Evolutionary conservation across 1,140 invertebrate species (phyloP).

Genomic region (Euura lappo): DNA sequence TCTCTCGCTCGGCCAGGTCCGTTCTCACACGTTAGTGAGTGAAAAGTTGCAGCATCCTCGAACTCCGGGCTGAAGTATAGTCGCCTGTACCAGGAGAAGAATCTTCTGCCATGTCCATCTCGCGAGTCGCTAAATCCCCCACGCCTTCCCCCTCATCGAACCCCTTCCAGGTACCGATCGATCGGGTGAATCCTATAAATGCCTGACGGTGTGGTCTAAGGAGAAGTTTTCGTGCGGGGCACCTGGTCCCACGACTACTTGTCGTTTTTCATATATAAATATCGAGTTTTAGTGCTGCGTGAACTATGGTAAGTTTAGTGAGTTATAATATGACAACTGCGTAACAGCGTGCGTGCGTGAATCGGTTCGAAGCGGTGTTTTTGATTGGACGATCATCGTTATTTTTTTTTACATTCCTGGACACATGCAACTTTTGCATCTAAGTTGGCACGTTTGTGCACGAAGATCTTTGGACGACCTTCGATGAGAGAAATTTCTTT

Average conservation of each 20-base stretch:
- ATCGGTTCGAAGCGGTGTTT: background rate
- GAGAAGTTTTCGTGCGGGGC: conserved; percentile 57
- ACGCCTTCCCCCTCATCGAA: background rate
- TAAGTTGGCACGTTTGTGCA: background rate
- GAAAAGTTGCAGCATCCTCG: conserved; percentile 55
- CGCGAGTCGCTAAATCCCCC: background rate
- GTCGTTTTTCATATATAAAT: background rate
- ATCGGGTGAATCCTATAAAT: conserved; percentile 62
- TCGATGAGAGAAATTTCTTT: background rate
- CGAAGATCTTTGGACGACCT: background rate
- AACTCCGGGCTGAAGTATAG: conserved; percentile 33
- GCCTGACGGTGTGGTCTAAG: conserved; percentile 45
- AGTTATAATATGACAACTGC: background rate
- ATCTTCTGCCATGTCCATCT: conserved; percentile 38
- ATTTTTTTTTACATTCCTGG: too few relatives aligned
- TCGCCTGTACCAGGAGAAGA: conserved; percentile 46
- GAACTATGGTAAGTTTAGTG: background rate
- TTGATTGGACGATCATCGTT: background rate
- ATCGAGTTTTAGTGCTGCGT: background rate
- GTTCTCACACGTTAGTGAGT: conserved; percentile 21
- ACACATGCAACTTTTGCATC: too few relatives aligned
- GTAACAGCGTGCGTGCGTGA: background rate
- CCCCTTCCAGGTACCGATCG: conserved; percentile 17
- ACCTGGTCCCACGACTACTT: conserved; percentile 42
- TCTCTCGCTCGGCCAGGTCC: background rate